Percentiles rank a stretch among this genome's conserved stretches.
phyloP scores from a whole-genome alignment of 2,113 vertebrate species.

The Eulacestoma nigropectus region DNA sequence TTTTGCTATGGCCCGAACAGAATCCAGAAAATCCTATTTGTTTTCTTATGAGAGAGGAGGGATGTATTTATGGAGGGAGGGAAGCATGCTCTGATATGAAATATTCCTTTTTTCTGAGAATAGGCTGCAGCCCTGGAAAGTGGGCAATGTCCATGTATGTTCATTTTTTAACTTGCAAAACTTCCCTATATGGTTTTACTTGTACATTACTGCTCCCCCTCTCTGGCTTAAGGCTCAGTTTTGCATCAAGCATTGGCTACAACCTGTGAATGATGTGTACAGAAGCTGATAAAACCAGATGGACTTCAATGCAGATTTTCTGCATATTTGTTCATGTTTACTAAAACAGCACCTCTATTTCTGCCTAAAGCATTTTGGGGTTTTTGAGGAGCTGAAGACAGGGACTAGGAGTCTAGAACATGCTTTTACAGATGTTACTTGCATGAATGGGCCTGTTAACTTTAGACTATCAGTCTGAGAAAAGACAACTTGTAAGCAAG shows the following conservation, averaged over 20 bases:
- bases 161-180: not conserved
- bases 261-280: fast-evolving
- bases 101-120: not conserved
- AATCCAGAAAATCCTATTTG: not conserved
- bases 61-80: not conserved
- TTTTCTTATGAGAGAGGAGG: not conserved
- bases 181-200: not conserved
- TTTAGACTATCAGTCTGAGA: not conserved
- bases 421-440: not conserved
- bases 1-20: not conserved
- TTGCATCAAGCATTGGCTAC: not conserved
- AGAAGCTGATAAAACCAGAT: not conserved
- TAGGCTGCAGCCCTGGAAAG: not conserved
- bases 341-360: not conserved
- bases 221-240: not conserved
- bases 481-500: not conserved
- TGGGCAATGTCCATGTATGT: not conserved
- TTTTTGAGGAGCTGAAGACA: not conserved
- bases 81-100: not conserved
- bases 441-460: not conserved
- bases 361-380: not conserved
- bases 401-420: not conserved
- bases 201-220: not conserved
- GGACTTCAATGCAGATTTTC: not conserved
- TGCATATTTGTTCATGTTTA: not conserved